Evolutionary conservation across 2,888 invertebrate species (phyloP), one percentile per base, ranked within the genome.

Genomic region (Syrista parreyssii): DNA sequence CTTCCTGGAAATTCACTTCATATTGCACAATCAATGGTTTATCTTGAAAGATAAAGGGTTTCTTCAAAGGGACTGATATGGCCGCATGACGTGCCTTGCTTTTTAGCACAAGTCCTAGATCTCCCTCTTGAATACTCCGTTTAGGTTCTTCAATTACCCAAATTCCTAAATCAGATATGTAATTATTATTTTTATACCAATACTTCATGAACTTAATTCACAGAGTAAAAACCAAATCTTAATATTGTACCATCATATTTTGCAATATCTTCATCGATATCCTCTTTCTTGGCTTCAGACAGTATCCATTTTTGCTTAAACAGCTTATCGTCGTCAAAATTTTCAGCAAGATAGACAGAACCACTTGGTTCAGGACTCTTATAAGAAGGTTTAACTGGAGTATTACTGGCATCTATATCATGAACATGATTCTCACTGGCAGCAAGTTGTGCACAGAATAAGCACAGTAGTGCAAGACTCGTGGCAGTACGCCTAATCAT

Each of bases 41-140:
- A 78, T 95, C 94, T 73, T 93, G 93, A 91, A 99, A 99, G 75
- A 95, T 94, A 91, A 98, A 99, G 0, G 96, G 96, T 88, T 94
- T 95, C 78, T 93, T 93, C 30, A 99, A 92, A 40, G 94, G 93
- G 4, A 97, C 93, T 2, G 98, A 94, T 82, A 99, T 97, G 11
- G 99, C 99, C 23, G 99, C 97, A 92, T 99, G 99, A 88, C 98
- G 97, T 0, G 99, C 99, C 92, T 98, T 98, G 0, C 98, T 96
- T 89, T 97, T 98, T 32, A 99, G 92, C 12, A 98, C 96, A 68
- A 99, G 92, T 23, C 98, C 98, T 79, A 95, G 92, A 90, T 99
- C 99, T 75, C 96, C 96, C 78, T 94, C 94, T 87, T 98, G 94
- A 23, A 96, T 95, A 88, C 96, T 95, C 83, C 95, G 94, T 79